These are phyloP conservation scores for Deroplatys truncata DNA, from an alignment of 2,888 invertebrate genomes.

Conservation along the genomic window DNA sequence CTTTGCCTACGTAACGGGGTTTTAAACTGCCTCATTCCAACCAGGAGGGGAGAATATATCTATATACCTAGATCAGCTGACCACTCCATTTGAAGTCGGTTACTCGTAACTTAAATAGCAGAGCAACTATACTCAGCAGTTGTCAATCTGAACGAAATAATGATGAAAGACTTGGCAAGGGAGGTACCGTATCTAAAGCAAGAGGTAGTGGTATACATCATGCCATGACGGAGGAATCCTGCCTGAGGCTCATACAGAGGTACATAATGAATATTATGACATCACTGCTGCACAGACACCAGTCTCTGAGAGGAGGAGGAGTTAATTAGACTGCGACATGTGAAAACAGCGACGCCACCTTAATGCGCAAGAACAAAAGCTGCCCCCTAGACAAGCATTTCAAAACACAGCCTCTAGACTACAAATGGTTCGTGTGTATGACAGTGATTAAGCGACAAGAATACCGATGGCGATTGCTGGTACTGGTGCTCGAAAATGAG, in stretches of 20 bases:
- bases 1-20: too few relatives aligned
- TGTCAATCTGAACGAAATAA: neutral
- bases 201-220: neutral
- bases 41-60: too few relatives aligned
- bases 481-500: neutral
- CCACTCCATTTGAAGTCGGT: too few relatives aligned
- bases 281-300: neutral
- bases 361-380: neutral
- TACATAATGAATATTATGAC: neutral
- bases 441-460: neutral
- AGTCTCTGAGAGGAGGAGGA: neutral
- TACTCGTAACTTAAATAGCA: too few relatives aligned
- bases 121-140: neutral
- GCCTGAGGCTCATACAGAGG: neutral
- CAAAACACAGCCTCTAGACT: neutral
- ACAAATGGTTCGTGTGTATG: neutral
- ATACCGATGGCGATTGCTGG: neutral
- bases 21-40: too few relatives aligned
- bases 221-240: neutral
- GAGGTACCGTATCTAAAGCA: neutral
- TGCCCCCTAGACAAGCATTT: neutral
- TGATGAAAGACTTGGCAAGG: neutral
- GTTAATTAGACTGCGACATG: neutral
- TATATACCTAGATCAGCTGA: too few relatives aligned
- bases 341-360: neutral